phyloP scores from a whole-genome alignment of 2,888 invertebrate genomes.

The Oscheius sp. region DNA sequence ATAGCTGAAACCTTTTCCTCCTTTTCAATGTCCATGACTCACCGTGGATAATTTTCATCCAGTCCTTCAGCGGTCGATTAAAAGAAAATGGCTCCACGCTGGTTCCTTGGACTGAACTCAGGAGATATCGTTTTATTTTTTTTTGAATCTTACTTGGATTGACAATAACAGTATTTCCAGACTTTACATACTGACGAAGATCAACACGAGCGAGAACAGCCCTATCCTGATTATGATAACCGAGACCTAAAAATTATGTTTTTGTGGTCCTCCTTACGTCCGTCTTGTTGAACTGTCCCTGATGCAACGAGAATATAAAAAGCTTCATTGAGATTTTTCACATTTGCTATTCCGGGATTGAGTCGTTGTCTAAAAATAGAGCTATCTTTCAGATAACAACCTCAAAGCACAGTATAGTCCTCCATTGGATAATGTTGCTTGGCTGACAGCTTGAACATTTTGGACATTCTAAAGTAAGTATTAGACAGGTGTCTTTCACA shows the following conservation, averaged over 20 bases:
- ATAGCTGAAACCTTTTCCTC: no score
- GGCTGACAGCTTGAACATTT: not conserved
- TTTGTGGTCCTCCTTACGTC: not conserved
- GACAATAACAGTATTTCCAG: constrained; percentile 2
- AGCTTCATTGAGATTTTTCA: constrained; percentile 3
- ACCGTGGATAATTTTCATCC: constrained; percentile 21
- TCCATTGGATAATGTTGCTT: constrained; percentile 1
- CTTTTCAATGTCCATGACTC: no score
- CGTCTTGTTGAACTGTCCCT: not conserved
- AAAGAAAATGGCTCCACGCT: constrained; percentile 7
- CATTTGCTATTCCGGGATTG: not conserved
- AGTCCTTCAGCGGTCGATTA: not conserved
- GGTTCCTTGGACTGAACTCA: constrained; percentile 6
- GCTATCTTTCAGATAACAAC: not conserved
- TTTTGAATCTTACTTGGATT: not conserved
- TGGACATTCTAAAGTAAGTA: constrained; percentile 3
- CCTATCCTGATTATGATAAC: constrained; percentile 29
- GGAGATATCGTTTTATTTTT: not conserved
- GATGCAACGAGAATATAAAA: constrained; percentile 2
- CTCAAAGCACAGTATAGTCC: constrained; percentile 19
- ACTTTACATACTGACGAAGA: constrained; percentile 14
- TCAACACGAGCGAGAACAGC: constrained; percentile 29
- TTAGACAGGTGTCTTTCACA: not conserved
- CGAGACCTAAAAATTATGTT: constrained; percentile 10
- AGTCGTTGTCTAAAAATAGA: not conserved